Evolutionary conservation across 1,140 invertebrate genomes (phyloP), one percentile per base, ranked within the genome.

Genomic region (Drosophila funebris): DNA sequence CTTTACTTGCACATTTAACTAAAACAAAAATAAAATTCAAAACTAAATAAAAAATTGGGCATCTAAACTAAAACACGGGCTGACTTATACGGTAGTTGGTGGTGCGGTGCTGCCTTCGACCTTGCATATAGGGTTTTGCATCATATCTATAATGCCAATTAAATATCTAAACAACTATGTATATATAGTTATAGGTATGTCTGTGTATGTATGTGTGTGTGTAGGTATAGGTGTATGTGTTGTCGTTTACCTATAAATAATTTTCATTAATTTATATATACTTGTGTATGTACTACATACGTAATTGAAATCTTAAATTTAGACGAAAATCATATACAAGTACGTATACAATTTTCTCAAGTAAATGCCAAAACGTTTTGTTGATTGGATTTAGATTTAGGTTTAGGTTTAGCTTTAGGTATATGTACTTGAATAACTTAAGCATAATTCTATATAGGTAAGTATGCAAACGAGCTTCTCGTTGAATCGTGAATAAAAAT

Each of bases 1-100:
- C 41, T 74, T 75, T 73, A 74, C 78, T 87, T 87, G 78, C 82
- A 81, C 74, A 88, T 85, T 84, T 81, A 85, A 85, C 82, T 85
- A 85, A 85, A 85, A 88, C 67, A 87, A 82, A 85, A 68, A 69
- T 71, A 76, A 67, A 85, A 88, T 88, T 85, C 53, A 73, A 82
- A 88, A 85, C 82, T 85, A 85, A 54, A 68, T 68, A 52, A 68
- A 68, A 39, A 52, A 41, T 27, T 56, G 48, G 48, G 18, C 36
- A 14, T 20, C 46, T 61, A 61, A 72, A 72, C 44, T 67, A 66
- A 72, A 87, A 87, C 82, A 72, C 78, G 82, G 82, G 83, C 82
- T 87, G 82, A 85, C 82, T 85, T 85, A 87, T 73, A 73, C 27
- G 37, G 53, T 62, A 63, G 72, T 73, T 71, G 68, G 67, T 75